phyloP scores from a whole-genome alignment of 2,888 invertebrate genomes.

The Sminthurinus aureus region DNA sequence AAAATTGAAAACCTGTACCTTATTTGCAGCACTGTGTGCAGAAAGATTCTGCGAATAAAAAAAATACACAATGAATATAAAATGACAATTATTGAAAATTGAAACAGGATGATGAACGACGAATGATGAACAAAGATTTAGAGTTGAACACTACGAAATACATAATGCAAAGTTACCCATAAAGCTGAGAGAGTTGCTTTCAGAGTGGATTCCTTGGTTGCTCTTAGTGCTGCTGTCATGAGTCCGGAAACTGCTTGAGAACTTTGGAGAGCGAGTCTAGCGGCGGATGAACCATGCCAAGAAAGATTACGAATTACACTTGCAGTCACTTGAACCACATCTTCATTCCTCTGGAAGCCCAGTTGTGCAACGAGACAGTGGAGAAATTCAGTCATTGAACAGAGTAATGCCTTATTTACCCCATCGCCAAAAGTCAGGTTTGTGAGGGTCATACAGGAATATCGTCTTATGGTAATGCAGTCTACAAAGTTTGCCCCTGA shows the following conservation, averaged over 20 bases:
- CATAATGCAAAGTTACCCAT: too few species aligned
- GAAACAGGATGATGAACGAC: too few species aligned
- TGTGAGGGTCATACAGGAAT: slow-evolving; percentile 98
- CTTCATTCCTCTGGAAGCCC: slow-evolving; percentile 82
- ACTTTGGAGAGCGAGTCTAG: slow-evolving; percentile 89
- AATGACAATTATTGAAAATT: too few species aligned
- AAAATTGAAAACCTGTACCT: too few species aligned
- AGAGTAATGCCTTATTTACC: slow-evolving; percentile 63
- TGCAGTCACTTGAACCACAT: slow-evolving; percentile 79
- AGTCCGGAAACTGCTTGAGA: slow-evolving; percentile 89
- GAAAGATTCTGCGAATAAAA: too few species aligned
- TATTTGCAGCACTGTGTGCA: too few species aligned
- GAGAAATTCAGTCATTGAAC: slow-evolving; percentile 92
- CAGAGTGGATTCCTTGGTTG: slow-evolving; percentile 90
- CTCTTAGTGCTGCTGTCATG: slow-evolving; percentile 89
- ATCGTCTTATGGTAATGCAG: slow-evolving; percentile 69
- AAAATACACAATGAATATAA: too few species aligned
- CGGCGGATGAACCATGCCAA: slow-evolving; percentile 94
- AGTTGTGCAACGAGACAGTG: slow-evolving; percentile 88
- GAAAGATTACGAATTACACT: slow-evolving; percentile 92
- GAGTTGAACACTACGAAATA: too few species aligned
- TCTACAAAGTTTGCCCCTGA: slow-evolving; percentile 56
- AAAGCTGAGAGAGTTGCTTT: slow-evolving; percentile 94
- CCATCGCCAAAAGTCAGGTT: slow-evolving; percentile 98
- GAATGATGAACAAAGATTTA: too few species aligned